phyloP scores from a whole-genome alignment of 1,140 invertebrate genomes.

The Seison nebaliae region DNA sequence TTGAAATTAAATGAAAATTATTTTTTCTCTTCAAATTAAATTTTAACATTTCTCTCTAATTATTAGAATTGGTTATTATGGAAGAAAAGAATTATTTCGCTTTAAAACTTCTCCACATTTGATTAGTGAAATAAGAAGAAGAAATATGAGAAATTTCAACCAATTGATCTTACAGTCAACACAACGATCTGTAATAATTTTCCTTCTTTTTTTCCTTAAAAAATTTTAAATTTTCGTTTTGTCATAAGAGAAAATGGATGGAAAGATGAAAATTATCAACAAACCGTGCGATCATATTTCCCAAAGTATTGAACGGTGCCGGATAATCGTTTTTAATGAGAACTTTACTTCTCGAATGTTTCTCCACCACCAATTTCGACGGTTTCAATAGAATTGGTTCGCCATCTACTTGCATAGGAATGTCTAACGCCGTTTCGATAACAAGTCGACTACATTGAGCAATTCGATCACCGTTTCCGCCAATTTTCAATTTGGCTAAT shows the following conservation, averaged over 20 bases:
- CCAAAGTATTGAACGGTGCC: not conserved
- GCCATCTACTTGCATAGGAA: constrained; percentile 12
- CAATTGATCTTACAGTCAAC: no score
- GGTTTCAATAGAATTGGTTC: constrained; percentile 6
- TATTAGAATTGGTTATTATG: no score
- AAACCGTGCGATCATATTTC: constrained; percentile 1
- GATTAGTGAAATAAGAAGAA: no score
- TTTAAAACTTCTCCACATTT: no score
- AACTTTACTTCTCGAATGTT: constrained; percentile 10
- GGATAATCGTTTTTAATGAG: not conserved
- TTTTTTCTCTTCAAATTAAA: no score
- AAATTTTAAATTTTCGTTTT: not conserved
- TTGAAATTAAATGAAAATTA: no score
- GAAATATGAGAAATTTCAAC: no score
- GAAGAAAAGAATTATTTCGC: no score
- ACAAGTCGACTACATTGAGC: constrained; percentile 4
- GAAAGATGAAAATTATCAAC: constrained; percentile 1
- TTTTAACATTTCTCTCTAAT: no score
- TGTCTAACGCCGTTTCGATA: not conserved
- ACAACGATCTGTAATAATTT: no score
- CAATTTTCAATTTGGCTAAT: not conserved
- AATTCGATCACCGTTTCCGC: constrained; percentile 8
- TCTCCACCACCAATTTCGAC: constrained; percentile 3
- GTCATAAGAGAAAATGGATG: not conserved
- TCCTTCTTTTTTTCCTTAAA: constrained; percentile 1